Base-by-base conservation (phyloP, 2,113 vertebrate species). In the Circaetus gallicus region DNA sequence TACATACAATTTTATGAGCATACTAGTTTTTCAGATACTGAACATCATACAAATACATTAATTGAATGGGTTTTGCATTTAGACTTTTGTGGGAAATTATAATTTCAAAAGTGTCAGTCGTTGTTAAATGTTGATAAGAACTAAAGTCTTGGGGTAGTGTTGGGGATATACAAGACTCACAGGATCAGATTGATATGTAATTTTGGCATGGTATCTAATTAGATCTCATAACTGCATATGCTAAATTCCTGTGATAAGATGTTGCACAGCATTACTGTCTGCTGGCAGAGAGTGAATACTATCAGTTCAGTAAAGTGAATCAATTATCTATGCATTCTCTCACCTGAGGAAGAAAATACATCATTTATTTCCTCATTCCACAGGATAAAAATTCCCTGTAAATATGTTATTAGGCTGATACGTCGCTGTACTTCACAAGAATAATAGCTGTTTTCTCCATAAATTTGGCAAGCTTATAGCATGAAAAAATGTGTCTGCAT, bases 251-350 rank as follows among this genome's bases (percentile, higher is more conserved):
- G 4, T 86, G 32, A 26, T 66, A 71, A 43, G 40, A 10, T 10
- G 7, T 50, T 83, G 26, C 34, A 55, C 36, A 10, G 34, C 50
- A 21, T 61, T 86, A 11, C 21, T 63, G 40, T 56, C 43, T 78
- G 26, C 71, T 94, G 49, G 50, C 56, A 66, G 42, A 38, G 45
- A 53, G 59, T 13, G 6, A 78, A 6, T 25, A 13, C 28, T 55
- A 31, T 22, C 67, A 28, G 18, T 36, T 86, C 47, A 61, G 34
- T 40, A 21, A 70, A 80, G 22, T 31, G 28, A 77, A 69, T 69
- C 0, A 3, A 79, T 25, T 45, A 45, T 22, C 29, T 55, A 0
- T 62, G 29, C 1, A 0, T 78, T 91, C 32, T 79, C 13, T 84
- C 29, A 49, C 20, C 28, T 47, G 5, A 55, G n/a, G 22, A 82